Evolutionary conservation across 2,113 vertebrate genomes (phyloP), one percentile per base, ranked within the genome.

Genomic region (Pterophyllum scalare): DNA sequence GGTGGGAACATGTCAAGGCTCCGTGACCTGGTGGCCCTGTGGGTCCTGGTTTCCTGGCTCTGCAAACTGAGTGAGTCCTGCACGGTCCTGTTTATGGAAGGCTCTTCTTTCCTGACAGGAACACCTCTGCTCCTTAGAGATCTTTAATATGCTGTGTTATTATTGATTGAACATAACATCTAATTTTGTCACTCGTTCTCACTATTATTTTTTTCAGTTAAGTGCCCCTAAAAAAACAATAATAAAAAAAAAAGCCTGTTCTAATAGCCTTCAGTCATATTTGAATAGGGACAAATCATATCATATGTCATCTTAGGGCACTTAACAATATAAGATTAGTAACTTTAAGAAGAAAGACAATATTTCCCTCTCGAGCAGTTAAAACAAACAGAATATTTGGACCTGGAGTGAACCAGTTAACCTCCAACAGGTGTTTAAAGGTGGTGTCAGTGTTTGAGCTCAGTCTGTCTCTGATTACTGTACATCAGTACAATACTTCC

Each of bases 31-130:
- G 95, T 96, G 85, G 87, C 93, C 7, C 59, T 96, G 3, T 96
- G 96, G 96, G 26, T 96, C 74, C 86, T 96, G 83, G 95, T 96
- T 76, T 83, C 85, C 82, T 96, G 96, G 96, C 74, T 96, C 62
- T 96, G 95, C 91, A 96, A 96, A 93, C 70, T 96, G 3, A 31
- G 95, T 96, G 90, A 96, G 95, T 92, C 58, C 74, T 20, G 9
- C 13, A 5, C 5, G 22, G 12, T 70, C 11, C 28, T 20, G 24
- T 31, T 72, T 11, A 52, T 52, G 65, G 24, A 70, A 19, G 65
- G 15, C 0, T 52, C 17, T 52, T 28, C 67, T 9, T 13, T 52
- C 26, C 46, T 72, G 17, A n/a, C 28, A 49, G 31, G 52, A 52
- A 8, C 49, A 72, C 17, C 0, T 54, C 43, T 72, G 46, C 24